Evolutionary conservation across 2,888 invertebrate species (phyloP), one percentile per base, ranked within the genome.

Genomic region (Hipparchia semele): DNA sequence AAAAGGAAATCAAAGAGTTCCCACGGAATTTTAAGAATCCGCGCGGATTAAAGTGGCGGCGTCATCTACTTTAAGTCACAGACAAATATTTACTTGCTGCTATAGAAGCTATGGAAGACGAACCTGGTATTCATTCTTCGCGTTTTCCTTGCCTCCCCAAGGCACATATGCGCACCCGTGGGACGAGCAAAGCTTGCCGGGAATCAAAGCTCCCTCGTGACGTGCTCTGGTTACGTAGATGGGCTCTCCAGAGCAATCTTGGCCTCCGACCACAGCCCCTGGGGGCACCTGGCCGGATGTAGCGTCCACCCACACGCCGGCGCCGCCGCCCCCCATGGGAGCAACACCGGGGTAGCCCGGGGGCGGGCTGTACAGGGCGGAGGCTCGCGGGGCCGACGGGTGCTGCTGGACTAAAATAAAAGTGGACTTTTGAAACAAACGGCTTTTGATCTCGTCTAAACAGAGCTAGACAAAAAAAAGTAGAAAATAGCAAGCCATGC

Each of bases 111-210:
- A n/a, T 8, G 13, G 58, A 7, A 8, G 58, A 78, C 79, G 68
- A 79, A 96, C 96, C 94, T 98, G 96, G 83, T 98, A 98, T 76
- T 96, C 94, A 13, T 92, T 86, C 84, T 97, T 96, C 73, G 96
- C 95, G 79, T 98, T 96, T 84, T 98, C 98, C 56, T 90, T 92
- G 23, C 98, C 98, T 4, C 98, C 98, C 97, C 97, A 98, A 33
- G 98, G 94, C 3, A 98, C 90, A 84, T 97, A 98, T 13, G 96
- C 96, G 60, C 96, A 96, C 46, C 96, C 96, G 83, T 98, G 98
- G 12, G 97, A 96, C 6, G 96, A 95, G 70, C 96, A 95, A 60
- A 97, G 87, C 89, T 98, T 98, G 71, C 98, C 98, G 66, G 98
- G 98, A 77, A 98, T 94, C 61, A 97, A 86, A 68, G 96, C 97